phyloP scores from a whole-genome alignment of 2,888 invertebrate species.

The Amphimallon solstitiale region DNA sequence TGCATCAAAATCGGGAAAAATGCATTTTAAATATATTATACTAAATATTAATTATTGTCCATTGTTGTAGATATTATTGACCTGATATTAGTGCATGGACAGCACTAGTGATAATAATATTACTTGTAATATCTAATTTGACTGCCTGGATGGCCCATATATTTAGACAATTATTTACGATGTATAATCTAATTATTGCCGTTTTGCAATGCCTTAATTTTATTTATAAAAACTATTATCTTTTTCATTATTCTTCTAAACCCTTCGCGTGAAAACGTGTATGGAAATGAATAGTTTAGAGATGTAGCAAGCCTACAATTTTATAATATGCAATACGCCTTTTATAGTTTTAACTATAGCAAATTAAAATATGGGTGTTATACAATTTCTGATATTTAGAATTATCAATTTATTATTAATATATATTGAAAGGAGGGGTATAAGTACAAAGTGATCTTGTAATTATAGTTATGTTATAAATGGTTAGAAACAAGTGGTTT shows the following conservation, averaged over 20 bases:
- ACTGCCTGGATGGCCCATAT: conserved; percentile 36
- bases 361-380: too few relatives aligned
- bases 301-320: too few relatives aligned
- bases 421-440: too few relatives aligned
- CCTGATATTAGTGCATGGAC: conserved; percentile 44
- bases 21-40: conserved; percentile 1
- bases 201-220: conserved; percentile 30
- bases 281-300: too few relatives aligned
- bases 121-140: not conserved
- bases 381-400: too few relatives aligned
- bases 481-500: too few relatives aligned
- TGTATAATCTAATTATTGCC: conserved; percentile 42
- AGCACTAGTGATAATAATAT: conserved; percentile 39
- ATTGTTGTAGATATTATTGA: conserved; percentile 50
- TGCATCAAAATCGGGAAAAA: too few relatives aligned
- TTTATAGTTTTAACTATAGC: too few relatives aligned
- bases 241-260: not conserved
- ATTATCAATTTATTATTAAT: too few relatives aligned
- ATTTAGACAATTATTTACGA: conserved; percentile 19
- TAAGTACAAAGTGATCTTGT: too few relatives aligned
- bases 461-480: too few relatives aligned
- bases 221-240: conserved; percentile 3
- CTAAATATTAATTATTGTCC: conserved; percentile 51
- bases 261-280: too few relatives aligned
- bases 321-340: not conserved